Conservation (phyloP, 2,113 vertebrate genomes). For the Meles meles region DNA sequence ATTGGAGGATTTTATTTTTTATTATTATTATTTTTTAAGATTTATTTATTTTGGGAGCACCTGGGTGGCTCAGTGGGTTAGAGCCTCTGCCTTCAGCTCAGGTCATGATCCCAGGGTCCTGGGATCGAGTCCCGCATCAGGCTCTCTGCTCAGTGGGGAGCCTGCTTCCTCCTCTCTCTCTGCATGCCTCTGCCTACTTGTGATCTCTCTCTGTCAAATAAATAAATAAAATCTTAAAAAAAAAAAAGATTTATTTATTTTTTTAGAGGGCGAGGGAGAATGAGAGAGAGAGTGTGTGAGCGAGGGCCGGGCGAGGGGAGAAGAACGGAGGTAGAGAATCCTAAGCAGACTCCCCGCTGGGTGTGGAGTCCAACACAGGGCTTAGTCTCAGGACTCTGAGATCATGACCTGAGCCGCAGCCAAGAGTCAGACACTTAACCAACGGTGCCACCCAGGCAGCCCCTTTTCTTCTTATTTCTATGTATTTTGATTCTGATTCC, state of each 20-base stretch:
- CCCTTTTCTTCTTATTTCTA: background rate
- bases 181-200: no score
- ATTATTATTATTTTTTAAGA: no score
- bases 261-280: background rate
- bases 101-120: no score
- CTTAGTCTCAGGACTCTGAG: background rate
- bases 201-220: no score
- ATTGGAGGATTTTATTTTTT: background rate
- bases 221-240: no score
- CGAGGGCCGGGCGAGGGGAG: background rate
- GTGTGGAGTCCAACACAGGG: background rate
- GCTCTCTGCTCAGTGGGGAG: no score
- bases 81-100: no score
- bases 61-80: no score
- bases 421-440: background rate
- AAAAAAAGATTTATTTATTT: background rate
- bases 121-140: no score
- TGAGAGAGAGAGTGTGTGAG: background rate
- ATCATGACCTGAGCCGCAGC: background rate
- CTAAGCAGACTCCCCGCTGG: background rate
- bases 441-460: background rate
- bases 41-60: background rate
- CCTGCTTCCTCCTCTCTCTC: no score
- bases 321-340: background rate
- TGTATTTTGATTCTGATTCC: constrained; percentile 11